Evolutionary conservation across 1,140 invertebrate species (phyloP).

Genomic region (Bombus polaris): DNA sequence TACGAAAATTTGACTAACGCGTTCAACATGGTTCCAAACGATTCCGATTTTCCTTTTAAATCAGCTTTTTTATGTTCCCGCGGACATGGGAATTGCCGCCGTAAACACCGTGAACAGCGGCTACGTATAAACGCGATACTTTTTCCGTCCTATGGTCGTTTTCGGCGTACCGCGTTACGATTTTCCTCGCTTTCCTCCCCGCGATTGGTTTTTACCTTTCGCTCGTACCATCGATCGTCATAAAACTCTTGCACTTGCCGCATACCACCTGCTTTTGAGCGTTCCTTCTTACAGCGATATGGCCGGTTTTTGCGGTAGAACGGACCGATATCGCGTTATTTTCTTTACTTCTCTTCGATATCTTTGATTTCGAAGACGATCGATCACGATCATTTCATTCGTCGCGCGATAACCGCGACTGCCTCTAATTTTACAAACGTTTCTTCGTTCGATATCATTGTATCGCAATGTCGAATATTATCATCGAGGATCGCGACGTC

Average conservation of each 20-base stretch:
- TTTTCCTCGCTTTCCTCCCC: no score
- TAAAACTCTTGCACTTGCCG: not conserved
- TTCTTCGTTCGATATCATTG: no score
- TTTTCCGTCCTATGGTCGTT: not conserved
- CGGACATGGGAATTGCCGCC: not conserved
- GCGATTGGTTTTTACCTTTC: not conserved
- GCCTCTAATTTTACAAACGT: no score
- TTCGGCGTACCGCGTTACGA: constrained; percentile 5
- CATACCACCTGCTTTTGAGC: not conserved
- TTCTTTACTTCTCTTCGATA: not conserved
- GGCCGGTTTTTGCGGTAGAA: not conserved
- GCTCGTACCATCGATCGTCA: not conserved
- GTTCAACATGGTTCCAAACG: not conserved
- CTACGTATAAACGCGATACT: not conserved
- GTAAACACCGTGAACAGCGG: not conserved
- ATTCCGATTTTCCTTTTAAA: not conserved
- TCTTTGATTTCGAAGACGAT: not conserved
- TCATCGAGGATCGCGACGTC: no score
- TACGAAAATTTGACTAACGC: not conserved
- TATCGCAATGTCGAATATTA: no score
- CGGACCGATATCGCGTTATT: not conserved
- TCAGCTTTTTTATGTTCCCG: not conserved
- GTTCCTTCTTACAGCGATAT: not conserved
- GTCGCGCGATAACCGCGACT: no score
- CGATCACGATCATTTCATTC: no score